These are phyloP conservation scores for Chaetura pelagica DNA, from an alignment of 2,113 vertebrate genomes.

Conservation along the genomic window DNA sequence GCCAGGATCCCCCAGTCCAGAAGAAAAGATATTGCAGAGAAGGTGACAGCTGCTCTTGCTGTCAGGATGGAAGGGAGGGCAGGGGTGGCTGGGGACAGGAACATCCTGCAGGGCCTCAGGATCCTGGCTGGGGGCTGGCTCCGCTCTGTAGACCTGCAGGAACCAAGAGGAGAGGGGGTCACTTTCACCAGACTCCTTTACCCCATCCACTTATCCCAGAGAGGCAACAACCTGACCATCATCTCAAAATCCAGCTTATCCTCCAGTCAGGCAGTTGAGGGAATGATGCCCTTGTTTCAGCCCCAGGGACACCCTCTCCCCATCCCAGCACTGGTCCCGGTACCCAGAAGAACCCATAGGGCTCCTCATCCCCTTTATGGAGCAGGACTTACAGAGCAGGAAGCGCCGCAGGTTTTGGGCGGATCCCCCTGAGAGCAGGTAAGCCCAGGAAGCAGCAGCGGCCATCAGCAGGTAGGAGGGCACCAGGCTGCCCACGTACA, in stretches of 20 bases:
- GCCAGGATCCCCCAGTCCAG: not conserved
- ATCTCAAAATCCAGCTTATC: not conserved
- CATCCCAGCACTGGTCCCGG: not conserved
- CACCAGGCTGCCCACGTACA: constrained; percentile 78
- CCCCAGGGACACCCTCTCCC: fast-evolving
- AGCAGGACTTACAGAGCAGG: constrained; percentile 74
- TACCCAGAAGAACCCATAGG: not conserved
- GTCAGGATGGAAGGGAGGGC: not conserved
- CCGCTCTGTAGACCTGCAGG: constrained; percentile 34
- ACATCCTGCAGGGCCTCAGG: constrained; percentile 8
- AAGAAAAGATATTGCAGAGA: constrained; percentile 54
- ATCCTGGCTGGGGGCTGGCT: constrained; percentile 16
- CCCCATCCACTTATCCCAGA: not conserved
- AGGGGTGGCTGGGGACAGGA: not conserved
- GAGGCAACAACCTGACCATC: not conserved
- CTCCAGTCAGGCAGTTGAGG: not conserved
- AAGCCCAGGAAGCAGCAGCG: constrained; percentile 75
- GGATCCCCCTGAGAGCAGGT: constrained; percentile 75
- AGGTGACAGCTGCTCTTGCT: not conserved
- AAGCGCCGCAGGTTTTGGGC: constrained; percentile 70
- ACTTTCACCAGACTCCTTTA: not conserved
- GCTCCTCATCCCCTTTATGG: not conserved
- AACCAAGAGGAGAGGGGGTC: not conserved
- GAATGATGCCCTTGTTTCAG: fast-evolving
- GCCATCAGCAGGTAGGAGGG: constrained; percentile 77